These are phyloP conservation scores for Serinus canaria DNA, from an alignment of 2,113 vertebrate species.

Conservation along the genomic window DNA sequence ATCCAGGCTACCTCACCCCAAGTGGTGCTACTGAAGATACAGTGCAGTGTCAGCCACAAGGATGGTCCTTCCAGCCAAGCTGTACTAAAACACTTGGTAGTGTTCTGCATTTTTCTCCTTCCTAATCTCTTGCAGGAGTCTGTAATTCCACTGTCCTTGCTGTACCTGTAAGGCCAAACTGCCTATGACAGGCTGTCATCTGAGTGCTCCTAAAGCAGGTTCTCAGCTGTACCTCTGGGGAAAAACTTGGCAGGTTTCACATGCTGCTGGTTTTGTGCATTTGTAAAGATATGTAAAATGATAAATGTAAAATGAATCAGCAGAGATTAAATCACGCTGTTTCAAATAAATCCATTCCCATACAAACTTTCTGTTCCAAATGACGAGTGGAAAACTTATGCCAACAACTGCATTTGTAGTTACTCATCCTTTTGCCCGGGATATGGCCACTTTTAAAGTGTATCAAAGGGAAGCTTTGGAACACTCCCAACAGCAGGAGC, in stretches of 20 bases:
- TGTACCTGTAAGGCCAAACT: background rate
- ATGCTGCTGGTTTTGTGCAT: background rate
- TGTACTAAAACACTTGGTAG: conserved; percentile 61
- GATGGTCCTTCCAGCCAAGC: conserved; percentile 70
- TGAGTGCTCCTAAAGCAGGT: background rate
- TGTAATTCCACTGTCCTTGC: background rate
- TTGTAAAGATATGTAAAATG: background rate
- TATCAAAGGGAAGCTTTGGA: background rate
- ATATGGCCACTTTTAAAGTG: background rate
- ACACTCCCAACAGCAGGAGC: background rate
- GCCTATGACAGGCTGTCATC: background rate
- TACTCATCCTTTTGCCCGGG: background rate
- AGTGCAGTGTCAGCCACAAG: conserved; percentile 52
- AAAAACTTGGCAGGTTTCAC: background rate
- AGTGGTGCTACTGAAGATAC: conserved; percentile 37
- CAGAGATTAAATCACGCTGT: background rate
- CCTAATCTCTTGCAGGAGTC: background rate
- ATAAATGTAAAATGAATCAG: background rate
- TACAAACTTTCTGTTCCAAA: background rate
- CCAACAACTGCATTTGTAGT: background rate
- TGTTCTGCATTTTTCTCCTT: background rate
- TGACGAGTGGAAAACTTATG: background rate
- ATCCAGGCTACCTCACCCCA: conserved; percentile 54
- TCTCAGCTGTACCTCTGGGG: background rate
- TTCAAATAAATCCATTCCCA: background rate